Conservation (phyloP, 2,113 vertebrate genomes). For the Mionectes macconnelli region DNA sequence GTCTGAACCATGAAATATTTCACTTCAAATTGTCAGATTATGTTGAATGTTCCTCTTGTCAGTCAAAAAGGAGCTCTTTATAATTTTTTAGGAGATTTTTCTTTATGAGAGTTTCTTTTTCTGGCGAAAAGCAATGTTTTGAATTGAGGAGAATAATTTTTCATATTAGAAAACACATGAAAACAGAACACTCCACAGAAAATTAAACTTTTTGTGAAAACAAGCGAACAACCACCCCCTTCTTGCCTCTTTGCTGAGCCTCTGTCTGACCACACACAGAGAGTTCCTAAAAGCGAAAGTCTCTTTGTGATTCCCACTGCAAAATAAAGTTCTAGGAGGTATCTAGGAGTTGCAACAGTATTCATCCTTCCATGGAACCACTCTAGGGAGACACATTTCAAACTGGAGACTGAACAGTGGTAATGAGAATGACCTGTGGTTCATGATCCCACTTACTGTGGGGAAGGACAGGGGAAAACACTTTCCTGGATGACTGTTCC, state of each 20-base stretch:
- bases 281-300: not conserved
- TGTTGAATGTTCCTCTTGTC: not conserved
- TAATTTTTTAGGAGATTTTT: not conserved
- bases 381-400: not conserved
- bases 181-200: not conserved
- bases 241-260: not conserved
- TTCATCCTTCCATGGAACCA: not conserved
- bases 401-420: not conserved
- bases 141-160: not conserved
- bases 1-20: not conserved
- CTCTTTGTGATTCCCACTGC: not conserved
- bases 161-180: not conserved
- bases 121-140: not conserved
- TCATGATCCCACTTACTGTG: not conserved
- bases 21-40: not conserved
- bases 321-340: not conserved
- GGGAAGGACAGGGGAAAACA: not conserved
- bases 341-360: not conserved
- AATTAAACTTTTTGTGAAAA: not conserved
- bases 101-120: not conserved
- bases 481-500: not conserved
- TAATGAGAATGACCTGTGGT: not conserved
- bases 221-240: not conserved
- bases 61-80: not conserved
- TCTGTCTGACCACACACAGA: fast-evolving